Evolutionary conservation across 37 sponge, comb jelly and placozoan species (phyloP).

Genomic region (Spongilla lacustris): DNA sequence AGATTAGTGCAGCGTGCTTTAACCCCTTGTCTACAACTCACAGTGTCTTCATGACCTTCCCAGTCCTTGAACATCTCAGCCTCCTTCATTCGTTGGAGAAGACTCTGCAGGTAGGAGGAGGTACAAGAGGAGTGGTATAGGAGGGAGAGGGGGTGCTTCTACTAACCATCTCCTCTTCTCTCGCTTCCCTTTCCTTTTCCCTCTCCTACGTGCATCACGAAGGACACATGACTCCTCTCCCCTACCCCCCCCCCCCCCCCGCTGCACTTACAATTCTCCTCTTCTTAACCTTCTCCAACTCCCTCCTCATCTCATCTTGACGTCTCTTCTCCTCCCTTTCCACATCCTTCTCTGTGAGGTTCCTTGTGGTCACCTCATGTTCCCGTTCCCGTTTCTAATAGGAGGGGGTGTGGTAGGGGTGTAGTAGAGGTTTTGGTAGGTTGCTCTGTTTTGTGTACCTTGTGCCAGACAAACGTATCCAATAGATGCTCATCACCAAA

Average conservation of each 20-base stretch:
- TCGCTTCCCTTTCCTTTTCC: conserved; percentile 89
- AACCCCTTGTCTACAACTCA: conserved; percentile 16
- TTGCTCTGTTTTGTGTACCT: conserved; percentile 40
- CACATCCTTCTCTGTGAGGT: conserved; percentile 69
- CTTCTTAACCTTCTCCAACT: conserved; percentile 90
- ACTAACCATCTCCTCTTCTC: conserved; percentile 87
- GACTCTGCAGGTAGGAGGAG: conserved; percentile 45
- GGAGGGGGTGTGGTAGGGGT: not conserved
- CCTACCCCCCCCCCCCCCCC: conserved; percentile 57
- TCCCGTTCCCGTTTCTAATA: conserved; percentile 81
- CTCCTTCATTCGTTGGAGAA: conserved; percentile 92
- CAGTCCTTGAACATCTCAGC: conserved; percentile 95
- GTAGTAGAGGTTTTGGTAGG: not conserved
- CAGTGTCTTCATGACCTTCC: conserved; percentile 95
- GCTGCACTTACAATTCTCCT: conserved; percentile 70
- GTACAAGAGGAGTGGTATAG: too few relatives aligned
- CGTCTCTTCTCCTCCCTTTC: conserved; percentile 67
- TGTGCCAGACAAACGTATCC: conserved; percentile 91
- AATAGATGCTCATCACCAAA: conserved; percentile 91
- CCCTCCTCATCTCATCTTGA: conserved; percentile 84
- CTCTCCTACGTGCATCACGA: conserved; percentile 63
- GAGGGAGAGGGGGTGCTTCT: too few relatives aligned
- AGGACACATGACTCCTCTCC: not conserved
- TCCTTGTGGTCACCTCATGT: conserved; percentile 53
- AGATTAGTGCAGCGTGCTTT: not conserved